Evolutionary conservation across 2,797 vertebrate genomes (phyloP), one percentile per base, ranked within the genome.

Genomic region (Antrozous pallidus): DNA sequence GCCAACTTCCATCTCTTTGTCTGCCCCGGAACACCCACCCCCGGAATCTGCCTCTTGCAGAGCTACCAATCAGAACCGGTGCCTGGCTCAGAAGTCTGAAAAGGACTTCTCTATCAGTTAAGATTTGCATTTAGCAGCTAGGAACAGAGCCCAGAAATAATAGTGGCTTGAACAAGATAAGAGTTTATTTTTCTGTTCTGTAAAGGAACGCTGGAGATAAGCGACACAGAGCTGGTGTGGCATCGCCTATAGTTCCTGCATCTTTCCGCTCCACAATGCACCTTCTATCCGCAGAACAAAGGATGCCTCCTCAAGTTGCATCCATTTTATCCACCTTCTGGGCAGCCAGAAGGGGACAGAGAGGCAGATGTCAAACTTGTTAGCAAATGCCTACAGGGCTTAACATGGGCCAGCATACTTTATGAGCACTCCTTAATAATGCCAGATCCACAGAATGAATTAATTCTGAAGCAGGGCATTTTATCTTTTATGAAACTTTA

Each of bases 161-260:
- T 58, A 96, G 92, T 38, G 83, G 95, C 91, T 91, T 96, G 33
- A 92, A 75, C 42, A 78, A 95, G 96, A 96, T 95, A 97, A 96
- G 97, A 90, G 96, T 93, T 92, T 95, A 93, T 95, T 96, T 96
- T 96, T 94, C 93, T 96, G 91, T 96, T 96, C 78, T 33, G 95
- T 94, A 92, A 93, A 94, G 78, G 94, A 95, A 95, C 95, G 91
- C 92, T 89, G 89, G 88, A 96, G 97, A 96, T 97, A 97, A 97
- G 95, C 16, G 0, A 26, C 12, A 38, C 36, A 22, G 47, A 71
- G 86, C 86, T 80, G 88, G 58, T 33, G 18, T 69, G 85, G 86
- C 95, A 92, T 92, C 16, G 8, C 81, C 91, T 63, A 42, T 20
- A 71, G 94, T 49, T 91, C 79, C 94, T 70, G 93, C 51, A 91